Evolutionary conservation across 2,888 invertebrate genomes (phyloP).

Genomic region (Agonopterix heracliana): DNA sequence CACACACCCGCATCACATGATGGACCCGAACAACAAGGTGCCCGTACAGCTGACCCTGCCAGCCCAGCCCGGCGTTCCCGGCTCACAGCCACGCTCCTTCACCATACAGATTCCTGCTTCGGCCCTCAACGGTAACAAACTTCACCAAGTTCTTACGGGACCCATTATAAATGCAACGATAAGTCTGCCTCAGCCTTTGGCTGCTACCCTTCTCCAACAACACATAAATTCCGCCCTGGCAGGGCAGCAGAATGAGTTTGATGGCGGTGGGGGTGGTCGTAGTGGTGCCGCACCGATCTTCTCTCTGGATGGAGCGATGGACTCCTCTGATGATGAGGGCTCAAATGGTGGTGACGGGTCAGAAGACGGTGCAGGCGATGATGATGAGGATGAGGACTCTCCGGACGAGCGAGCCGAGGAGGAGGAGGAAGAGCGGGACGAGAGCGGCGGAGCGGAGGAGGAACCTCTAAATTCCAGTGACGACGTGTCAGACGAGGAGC

Average conservation of each 20-base stretch:
- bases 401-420: conserved; percentile 79
- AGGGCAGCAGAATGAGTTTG: conserved; percentile 65
- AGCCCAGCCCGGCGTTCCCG: conserved; percentile 83
- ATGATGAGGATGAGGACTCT: conserved; percentile 87
- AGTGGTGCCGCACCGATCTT: conserved; percentile 59
- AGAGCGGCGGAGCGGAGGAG: conserved; percentile 80
- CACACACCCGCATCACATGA: conserved; percentile 55
- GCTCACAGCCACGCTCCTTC: conserved; percentile 83
- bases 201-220: conserved; percentile 89
- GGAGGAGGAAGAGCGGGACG: conserved; percentile 82
- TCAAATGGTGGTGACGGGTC: conserved; percentile 74
- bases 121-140: conserved; percentile 83
- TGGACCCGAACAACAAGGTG: conserved; percentile 65
- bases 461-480: conserved; percentile 98
- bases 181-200: conserved; percentile 87
- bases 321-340: conserved; percentile 85
- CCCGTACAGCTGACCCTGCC: conserved; percentile 86
- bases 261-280: conserved; percentile 66
- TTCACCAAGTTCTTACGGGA: conserved; percentile 86
- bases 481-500: conserved; percentile 97
- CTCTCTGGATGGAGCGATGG: conserved; percentile 79
- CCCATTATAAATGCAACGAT: conserved; percentile 93
- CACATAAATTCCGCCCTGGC: conserved; percentile 89
- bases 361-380: conserved; percentile 83
- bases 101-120: conserved; percentile 95